Conservation (phyloP, 2,113 vertebrate species). For the Fukomys damarensis region DNA sequence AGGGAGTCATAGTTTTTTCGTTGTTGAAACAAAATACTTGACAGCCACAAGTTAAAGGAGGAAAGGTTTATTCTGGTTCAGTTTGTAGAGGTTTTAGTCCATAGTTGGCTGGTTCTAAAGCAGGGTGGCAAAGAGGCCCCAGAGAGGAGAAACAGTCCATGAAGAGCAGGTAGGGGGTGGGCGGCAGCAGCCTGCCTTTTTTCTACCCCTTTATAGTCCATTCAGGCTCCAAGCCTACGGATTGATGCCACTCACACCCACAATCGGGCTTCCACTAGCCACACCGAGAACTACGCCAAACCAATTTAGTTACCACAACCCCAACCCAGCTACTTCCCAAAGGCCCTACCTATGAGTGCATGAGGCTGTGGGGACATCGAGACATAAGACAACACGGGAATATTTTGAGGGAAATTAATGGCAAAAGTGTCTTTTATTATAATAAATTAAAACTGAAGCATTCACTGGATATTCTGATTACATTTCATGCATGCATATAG, state of each 20-base stretch:
- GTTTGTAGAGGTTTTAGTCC: not conserved
- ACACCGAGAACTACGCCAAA: not conserved
- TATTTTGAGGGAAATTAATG: not conserved
- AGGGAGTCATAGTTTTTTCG: not conserved
- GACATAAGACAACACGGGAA: not conserved
- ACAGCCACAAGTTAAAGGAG: not conserved
- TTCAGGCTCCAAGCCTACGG: not conserved
- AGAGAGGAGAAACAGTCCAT: not conserved
- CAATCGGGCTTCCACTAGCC: not conserved
- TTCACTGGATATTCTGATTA: not conserved
- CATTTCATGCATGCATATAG: not conserved
- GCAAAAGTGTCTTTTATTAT: not conserved
- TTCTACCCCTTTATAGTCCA: not conserved
- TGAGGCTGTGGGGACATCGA: not conserved
- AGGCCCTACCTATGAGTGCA: not conserved
- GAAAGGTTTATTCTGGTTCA: not conserved
- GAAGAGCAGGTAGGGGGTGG: not conserved
- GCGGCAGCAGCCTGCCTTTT: not conserved
- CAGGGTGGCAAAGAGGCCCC: not conserved
- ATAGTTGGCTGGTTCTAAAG: not conserved
- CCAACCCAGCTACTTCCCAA: not conserved
- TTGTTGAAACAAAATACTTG: not conserved
- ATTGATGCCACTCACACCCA: not conserved
- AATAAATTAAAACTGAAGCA: not conserved
- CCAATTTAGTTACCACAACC: not conserved